Evolutionary conservation across 2,888 invertebrate genomes (phyloP).

Genomic region (Synanthedon andrenaeformis): DNA sequence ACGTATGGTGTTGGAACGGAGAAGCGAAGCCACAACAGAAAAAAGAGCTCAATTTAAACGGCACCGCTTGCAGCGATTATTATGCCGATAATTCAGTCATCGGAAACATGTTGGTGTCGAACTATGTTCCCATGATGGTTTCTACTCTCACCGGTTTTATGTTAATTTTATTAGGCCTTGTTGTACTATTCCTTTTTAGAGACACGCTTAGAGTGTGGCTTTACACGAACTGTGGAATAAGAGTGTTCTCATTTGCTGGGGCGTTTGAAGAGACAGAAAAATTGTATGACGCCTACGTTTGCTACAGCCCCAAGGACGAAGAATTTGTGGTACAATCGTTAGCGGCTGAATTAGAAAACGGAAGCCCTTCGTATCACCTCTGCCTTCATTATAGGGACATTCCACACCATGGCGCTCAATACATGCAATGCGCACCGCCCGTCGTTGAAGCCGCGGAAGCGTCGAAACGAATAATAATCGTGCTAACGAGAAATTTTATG

Average conservation of each 20-base stretch:
- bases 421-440: slow-evolving; percentile 79
- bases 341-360: slow-evolving; percentile 86
- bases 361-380: slow-evolving; percentile 81
- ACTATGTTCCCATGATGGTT: slow-evolving; percentile 87
- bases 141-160: slow-evolving; percentile 83
- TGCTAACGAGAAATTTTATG: slow-evolving; percentile 89
- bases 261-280: slow-evolving; percentile 85
- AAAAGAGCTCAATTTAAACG: slow-evolving; percentile 85
- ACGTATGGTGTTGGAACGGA: slow-evolving; percentile 85
- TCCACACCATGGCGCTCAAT: slow-evolving; percentile 77
- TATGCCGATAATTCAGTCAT: slow-evolving; percentile 86
- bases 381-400: slow-evolving; percentile 92
- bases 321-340: slow-evolving; percentile 88
- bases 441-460: slow-evolving; percentile 89
- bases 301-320: slow-evolving; percentile 93
- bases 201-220: slow-evolving; percentile 89
- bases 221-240: slow-evolving; percentile 86
- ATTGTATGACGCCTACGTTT: slow-evolving; percentile 91
- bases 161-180: slow-evolving; percentile 79
- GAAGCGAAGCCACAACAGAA: slow-evolving; percentile 80
- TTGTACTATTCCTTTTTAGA: slow-evolving; percentile 86
- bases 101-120: slow-evolving; percentile 83
- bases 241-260: slow-evolving; percentile 80
- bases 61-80: slow-evolving; percentile 88
- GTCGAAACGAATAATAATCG: slow-evolving; percentile 86